Evolutionary conservation across 2,113 vertebrate species (phyloP), one percentile per base, ranked within the genome.

Genomic region (Syrrhaptes paradoxus): DNA sequence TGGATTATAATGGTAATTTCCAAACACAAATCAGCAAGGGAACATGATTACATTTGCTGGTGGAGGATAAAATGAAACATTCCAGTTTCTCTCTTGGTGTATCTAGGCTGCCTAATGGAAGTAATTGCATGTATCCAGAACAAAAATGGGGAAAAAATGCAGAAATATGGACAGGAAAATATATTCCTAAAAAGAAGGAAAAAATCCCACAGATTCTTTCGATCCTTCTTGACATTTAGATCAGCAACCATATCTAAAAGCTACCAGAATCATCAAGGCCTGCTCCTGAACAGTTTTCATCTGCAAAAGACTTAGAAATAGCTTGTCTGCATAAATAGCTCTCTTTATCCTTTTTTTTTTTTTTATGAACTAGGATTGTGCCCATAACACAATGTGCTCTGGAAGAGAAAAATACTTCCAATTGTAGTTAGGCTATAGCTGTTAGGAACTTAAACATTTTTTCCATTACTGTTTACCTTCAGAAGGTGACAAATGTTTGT

Each of bases 1-100:
- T 97, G 96, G 89, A 97, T 97, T 97, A 95, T 97, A 97, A 97
- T 97, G 97, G 97, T 97, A 97, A 97, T 98, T 98, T 97, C 95
- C 94, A 97, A 97, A 97, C 81, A 95, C 91, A 96, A 96, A 97
- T 96, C 87, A 96, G 95, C 90, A 88, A 95, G 93, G 87, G 96
- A 96, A 95, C 91, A 75, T 91, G 95, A 97, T 97, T 93, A 79
- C 94, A 95, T 96, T 97, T 97, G 91, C 91, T 97, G 89, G 87
- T 96, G 91, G 94, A 96, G 83, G 95, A 91, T 95, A 76, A 94
- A 95, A 77, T 55, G 57, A 94, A 96, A 58, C 79, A 92, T 94
- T 97, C 93, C 76, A 89, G 73, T 95, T 96, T 94, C 73, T 96
- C 90, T 93, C 80, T 82, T 81, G 86, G 86, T 95, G 75, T 96